These are phyloP conservation scores for Tiliacea citrago DNA, from an alignment of 2,888 invertebrate genomes.

Conservation along the genomic window DNA sequence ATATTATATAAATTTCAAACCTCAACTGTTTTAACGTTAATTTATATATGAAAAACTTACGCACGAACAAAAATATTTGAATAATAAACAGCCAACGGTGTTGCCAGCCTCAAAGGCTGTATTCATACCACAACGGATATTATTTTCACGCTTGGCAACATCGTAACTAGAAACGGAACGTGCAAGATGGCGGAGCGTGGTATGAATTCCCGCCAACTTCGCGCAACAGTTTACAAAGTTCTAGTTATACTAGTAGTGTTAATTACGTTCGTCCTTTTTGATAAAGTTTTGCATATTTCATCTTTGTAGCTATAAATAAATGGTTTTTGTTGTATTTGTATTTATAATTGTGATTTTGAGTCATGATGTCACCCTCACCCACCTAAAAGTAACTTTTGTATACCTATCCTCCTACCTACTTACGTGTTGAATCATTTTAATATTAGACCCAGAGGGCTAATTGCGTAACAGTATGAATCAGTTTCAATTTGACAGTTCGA, in stretches of 20 bases:
- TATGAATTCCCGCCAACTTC: conserved; percentile 67
- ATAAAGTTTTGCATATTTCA: conserved; percentile 56
- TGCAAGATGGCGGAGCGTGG: conserved; percentile 69
- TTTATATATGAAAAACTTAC: conserved; percentile 59
- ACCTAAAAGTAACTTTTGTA: background rate
- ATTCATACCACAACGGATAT: conserved; percentile 85
- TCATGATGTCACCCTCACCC: no score
- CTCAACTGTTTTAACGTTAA: conserved; percentile 23
- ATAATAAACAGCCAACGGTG: conserved; percentile 71
- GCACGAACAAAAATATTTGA: conserved; percentile 73
- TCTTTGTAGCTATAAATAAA: conserved; percentile 23
- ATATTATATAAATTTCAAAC: conserved; percentile 1
- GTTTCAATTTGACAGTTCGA: no score
- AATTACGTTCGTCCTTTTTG: conserved; percentile 65
- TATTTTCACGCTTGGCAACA: conserved; percentile 87
- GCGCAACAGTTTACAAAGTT: conserved; percentile 62
- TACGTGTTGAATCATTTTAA: background rate
- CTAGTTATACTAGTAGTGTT: conserved; percentile 62
- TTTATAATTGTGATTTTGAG: background rate
- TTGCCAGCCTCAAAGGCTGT: conserved; percentile 81
- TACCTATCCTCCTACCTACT: background rate
- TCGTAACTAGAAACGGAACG: conserved; percentile 83
- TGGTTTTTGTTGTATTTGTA: background rate
- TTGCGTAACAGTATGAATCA: no score
- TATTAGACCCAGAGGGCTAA: background rate